Evolutionary conservation across 2,888 invertebrate species (phyloP), one percentile per base, ranked within the genome.

Genomic region (Troglohyphantes excavatus): DNA sequence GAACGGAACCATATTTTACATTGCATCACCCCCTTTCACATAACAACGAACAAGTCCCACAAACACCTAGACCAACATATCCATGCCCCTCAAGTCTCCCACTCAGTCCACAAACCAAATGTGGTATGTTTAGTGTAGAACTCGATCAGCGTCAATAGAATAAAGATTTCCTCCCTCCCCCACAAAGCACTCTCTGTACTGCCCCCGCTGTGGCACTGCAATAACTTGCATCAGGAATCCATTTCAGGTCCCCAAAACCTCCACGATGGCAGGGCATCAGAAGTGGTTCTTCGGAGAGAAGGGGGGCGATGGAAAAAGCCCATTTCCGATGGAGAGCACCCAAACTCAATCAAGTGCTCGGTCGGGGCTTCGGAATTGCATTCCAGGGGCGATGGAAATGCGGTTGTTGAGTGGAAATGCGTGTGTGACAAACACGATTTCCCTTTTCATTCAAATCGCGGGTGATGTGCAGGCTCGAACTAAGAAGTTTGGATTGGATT

Each of bases 331-430:
- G 76, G 76, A 75, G 21, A 61, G 23, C 76, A 53, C 13, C 53
- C 3, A 53, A 70, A 89, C 76, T 73, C 88, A 89, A 89, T 89
- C 82, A 89, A 83, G 65, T 75, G 33, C 26, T 72, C 79, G n/a
- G 68, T 67, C 59, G 81, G 87, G 53, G 70, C 72, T 79, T 79
- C 79, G 87, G 70, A 86, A 87, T 79, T 81, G 87, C 81, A 61
- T 70, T 63, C 23, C 61, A 53, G 39, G 63, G 68, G 67, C 73
- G 76, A 88, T 88, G 82, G 82, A 88, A 82, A 63, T 89, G 75
- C 76, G 27, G 88, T 82, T 39, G 87, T 88, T 21, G 82, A 59
- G n/a, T 13, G 53, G 2, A 17, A 53, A 53, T 2, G 53, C 70
- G 27, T 26, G 63, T 21, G 43, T 67, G 5, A 63, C 76, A 67